These are phyloP conservation scores for Scaptomyza polygonia DNA, from an alignment of 2,888 invertebrate genomes.

Conservation along the genomic window DNA sequence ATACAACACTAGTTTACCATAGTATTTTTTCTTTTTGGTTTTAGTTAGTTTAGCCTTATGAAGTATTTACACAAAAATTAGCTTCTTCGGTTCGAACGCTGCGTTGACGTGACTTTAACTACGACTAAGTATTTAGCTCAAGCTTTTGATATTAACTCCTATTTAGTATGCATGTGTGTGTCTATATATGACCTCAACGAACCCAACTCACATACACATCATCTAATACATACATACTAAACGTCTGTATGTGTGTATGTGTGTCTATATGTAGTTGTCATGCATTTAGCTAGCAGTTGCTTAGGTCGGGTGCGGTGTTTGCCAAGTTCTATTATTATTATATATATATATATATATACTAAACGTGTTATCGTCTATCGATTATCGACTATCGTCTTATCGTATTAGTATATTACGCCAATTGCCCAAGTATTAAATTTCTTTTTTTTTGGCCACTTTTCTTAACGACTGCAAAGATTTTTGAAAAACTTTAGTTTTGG, in stretches of 20 bases:
- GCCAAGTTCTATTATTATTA: slow-evolving; percentile 49
- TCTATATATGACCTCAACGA: slow-evolving; percentile 38
- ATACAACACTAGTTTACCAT: slow-evolving; percentile 71
- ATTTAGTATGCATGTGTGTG: slow-evolving; percentile 37
- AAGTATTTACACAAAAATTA: slow-evolving; percentile 67
- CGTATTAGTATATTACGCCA: slow-evolving; percentile 22
- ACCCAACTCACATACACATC: slow-evolving; percentile 1
- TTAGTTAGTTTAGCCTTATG: slow-evolving; percentile 52
- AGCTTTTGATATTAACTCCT: slow-evolving; percentile 76
- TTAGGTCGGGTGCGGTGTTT: slow-evolving; percentile 65
- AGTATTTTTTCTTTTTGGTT: not conserved
- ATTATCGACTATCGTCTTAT: slow-evolving; percentile 28
- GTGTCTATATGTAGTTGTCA: slow-evolving; percentile 13
- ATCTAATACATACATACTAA: slow-evolving; percentile 11
- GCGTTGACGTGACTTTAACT: slow-evolving; percentile 22
- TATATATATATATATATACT: slow-evolving; percentile 31
- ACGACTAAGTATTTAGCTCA: slow-evolving; percentile 47
- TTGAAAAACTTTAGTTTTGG: slow-evolving; percentile 45
- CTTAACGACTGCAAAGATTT: slow-evolving; percentile 35
- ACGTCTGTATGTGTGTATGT: slow-evolving; percentile 17
- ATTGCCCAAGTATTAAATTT: slow-evolving; percentile 7
- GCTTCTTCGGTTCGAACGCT: not conserved
- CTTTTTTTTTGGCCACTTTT: slow-evolving; percentile 56
- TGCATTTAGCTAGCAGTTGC: slow-evolving; percentile 50
- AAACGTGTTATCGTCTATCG: slow-evolving; percentile 35